Conservation (phyloP, 2,888 invertebrate genomes). For the Carcina quercana region DNA sequence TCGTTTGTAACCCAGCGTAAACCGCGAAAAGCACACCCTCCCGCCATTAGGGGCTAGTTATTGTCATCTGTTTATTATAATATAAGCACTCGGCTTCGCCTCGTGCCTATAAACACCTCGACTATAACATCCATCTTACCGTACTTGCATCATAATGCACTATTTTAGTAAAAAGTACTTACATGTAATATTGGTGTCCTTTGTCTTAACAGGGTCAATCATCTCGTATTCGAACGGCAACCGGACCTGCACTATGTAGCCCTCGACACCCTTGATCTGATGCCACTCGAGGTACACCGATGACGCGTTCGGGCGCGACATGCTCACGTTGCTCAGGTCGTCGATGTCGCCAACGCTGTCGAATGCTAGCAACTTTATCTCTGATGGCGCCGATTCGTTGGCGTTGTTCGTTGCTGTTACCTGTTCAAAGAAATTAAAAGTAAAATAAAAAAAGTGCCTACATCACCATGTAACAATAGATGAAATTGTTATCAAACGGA, state of each 20-base stretch:
- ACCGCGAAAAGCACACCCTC: no score
- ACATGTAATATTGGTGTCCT: constrained; percentile 60
- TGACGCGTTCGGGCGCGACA: constrained; percentile 60
- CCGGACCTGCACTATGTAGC: constrained; percentile 71
- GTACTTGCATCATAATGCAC: no score
- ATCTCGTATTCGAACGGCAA: constrained; percentile 73
- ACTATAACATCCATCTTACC: no score
- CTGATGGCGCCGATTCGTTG: constrained; percentile 76
- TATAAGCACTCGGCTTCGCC: no score
- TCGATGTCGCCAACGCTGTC: constrained; percentile 79
- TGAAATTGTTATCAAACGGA: no score
- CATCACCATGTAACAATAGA: no score
- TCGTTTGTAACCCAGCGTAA: no score
- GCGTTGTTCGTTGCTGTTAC: constrained; percentile 79
- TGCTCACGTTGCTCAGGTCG: constrained; percentile 70
- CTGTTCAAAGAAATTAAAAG: no score
- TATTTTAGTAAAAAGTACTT: constrained; percentile 70
- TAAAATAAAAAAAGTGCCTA: no score
- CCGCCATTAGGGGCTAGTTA: no score
- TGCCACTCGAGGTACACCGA: constrained; percentile 78
- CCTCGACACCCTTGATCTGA: constrained; percentile 69
- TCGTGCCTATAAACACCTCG: no score
- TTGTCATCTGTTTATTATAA: no score
- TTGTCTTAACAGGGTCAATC: constrained; percentile 51
- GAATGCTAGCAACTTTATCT: constrained; percentile 73